phyloP scores from a whole-genome alignment of 1,140 invertebrate species.

The Hirudo medicinalis region DNA sequence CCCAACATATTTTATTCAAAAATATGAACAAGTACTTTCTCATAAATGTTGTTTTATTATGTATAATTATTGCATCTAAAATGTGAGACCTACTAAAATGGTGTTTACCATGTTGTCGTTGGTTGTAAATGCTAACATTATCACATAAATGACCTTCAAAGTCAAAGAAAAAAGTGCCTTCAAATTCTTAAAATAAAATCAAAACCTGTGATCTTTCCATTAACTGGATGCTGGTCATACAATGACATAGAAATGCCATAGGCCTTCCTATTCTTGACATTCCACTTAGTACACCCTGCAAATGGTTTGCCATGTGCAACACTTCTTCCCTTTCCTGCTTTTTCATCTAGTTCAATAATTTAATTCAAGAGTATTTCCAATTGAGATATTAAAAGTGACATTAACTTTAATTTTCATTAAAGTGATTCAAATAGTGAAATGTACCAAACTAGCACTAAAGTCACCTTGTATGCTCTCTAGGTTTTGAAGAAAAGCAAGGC shows the following conservation, averaged over 20 bases:
- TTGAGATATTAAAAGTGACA: background rate
- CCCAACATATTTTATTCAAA: too few relatives aligned
- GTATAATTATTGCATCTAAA: too few relatives aligned
- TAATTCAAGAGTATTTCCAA: background rate
- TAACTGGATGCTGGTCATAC: conserved; percentile 40
- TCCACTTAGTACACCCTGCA: conserved; percentile 34
- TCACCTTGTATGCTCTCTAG: conserved; percentile 18
- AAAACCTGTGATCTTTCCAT: conserved; percentile 38
- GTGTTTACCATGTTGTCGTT: too few relatives aligned
- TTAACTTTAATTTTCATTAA: background rate
- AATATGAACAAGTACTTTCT: too few relatives aligned
- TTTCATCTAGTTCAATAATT: conserved; percentile 15
- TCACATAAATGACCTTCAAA: too few relatives aligned
- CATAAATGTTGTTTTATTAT: too few relatives aligned
- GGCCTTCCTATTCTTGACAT: conserved; percentile 34
- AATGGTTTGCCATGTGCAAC: background rate
- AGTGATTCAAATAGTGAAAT: background rate
- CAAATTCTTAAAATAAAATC: background rate
- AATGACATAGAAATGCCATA: conserved; percentile 39
- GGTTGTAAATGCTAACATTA: too few relatives aligned
- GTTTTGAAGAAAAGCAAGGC: conserved; percentile 23
- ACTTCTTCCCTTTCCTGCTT: conserved; percentile 18
- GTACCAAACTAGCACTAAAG: background rate
- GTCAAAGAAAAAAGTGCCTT: too few relatives aligned
- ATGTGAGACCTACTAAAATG: too few relatives aligned